Percentiles rank a stretch among this genome's conserved stretches.
phyloP scores from a whole-genome alignment of 2,888 invertebrate genomes.

The Spialia ferax region DNA sequence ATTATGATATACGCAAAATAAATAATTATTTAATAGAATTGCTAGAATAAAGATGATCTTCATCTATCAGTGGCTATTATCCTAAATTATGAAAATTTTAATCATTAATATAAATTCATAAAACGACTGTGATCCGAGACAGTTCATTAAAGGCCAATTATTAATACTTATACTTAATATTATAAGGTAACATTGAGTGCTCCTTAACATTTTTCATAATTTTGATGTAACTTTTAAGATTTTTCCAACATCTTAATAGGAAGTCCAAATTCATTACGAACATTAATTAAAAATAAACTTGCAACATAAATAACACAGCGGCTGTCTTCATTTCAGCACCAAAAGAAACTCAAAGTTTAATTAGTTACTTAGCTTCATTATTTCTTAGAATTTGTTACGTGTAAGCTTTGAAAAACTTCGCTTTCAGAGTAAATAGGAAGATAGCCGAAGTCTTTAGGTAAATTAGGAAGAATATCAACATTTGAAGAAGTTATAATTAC shows the following conservation, averaged over 20 bases:
- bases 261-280: constrained; percentile 36
- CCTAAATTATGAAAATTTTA: too few species aligned
- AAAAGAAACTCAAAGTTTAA: constrained; percentile 41
- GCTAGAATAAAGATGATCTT: too few species aligned
- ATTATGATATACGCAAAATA: too few species aligned
- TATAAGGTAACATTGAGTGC: background rate
- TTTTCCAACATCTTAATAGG: constrained; percentile 22
- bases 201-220: background rate
- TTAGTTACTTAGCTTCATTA: constrained; percentile 40
- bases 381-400: constrained; percentile 37
- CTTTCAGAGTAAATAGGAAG: constrained; percentile 32
- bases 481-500: background rate
- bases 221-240: constrained; percentile 14
- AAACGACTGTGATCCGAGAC: too few species aligned
- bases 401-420: constrained; percentile 38
- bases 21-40: too few species aligned
- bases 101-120: too few species aligned
- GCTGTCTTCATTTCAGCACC: constrained; percentile 37
- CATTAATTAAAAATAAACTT: constrained; percentile 42
- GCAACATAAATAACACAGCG: constrained; percentile 40
- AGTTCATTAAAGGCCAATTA: background rate
- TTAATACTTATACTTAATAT: background rate
- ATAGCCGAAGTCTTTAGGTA: constrained; percentile 18
- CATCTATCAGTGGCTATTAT: too few species aligned
- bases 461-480: constrained; percentile 10